phyloP scores from a whole-genome alignment of 2,113 vertebrate species.

The Eolophus roseicapilla region DNA sequence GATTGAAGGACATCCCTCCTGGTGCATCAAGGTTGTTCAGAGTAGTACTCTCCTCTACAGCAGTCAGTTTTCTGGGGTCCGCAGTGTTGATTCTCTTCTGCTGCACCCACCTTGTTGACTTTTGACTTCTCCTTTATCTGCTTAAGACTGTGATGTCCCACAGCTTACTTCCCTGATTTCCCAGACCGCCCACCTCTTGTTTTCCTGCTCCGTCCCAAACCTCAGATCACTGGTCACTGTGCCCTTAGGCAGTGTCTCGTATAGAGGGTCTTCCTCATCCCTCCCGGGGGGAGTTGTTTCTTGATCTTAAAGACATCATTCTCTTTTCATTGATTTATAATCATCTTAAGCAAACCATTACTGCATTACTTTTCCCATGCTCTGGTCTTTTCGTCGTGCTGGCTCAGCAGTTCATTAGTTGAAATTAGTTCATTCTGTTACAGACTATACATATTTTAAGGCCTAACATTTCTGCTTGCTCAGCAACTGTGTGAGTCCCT shows the following conservation, averaged over 20 bases:
- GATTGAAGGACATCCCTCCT: accelerated
- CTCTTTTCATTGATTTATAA: conserved; percentile 36
- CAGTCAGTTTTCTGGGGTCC: neutral
- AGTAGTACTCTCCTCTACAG: neutral
- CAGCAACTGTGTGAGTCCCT: neutral
- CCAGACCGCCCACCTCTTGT: neutral
- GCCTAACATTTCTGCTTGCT: neutral
- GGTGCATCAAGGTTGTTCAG: neutral
- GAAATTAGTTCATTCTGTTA: conserved; percentile 38
- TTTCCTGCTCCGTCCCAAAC: neutral
- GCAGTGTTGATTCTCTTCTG: neutral
- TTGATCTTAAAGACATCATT: neutral
- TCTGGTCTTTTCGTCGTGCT: neutral
- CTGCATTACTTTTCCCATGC: neutral
- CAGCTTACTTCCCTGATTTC: neutral
- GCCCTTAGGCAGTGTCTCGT: neutral
- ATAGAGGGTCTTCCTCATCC: neutral
- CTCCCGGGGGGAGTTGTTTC: neutral
- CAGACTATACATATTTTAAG: conserved; percentile 9
- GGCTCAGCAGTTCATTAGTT: conserved; percentile 46
- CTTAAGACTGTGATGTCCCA: neutral
- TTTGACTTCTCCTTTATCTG: neutral
- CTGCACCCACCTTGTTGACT: neutral
- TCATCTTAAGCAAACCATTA: neutral
- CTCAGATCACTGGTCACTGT: neutral